A percentile compares a stretch with the other conserved stretches of the same genome.
Evolutionary conservation across 2,888 invertebrate species (phyloP).

Genomic region (Azorinus chamasolen): DNA sequence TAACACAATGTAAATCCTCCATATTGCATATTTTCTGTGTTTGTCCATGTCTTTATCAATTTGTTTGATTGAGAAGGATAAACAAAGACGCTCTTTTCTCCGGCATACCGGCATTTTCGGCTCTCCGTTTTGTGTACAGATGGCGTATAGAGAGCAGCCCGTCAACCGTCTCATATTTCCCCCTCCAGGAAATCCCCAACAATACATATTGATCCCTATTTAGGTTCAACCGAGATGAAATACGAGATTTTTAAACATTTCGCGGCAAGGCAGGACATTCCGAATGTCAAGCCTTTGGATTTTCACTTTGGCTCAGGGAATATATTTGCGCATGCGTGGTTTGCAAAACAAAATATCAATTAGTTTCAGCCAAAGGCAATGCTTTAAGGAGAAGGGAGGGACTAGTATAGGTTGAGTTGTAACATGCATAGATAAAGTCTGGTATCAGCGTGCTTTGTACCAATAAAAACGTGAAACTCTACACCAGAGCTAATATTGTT

Average conservation of each 20-base stretch:
- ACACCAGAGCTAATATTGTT: constrained; percentile 48
- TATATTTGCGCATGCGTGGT: constrained; percentile 56
- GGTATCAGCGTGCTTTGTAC: constrained; percentile 47
- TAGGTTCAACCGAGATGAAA: constrained; percentile 31
- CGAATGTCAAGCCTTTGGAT: not conserved
- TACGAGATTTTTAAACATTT: constrained; percentile 51
- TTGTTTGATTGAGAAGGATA: constrained; percentile 50
- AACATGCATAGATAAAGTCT: constrained; percentile 42
- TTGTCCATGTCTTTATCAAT: constrained; percentile 38
- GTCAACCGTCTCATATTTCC: constrained; percentile 50
- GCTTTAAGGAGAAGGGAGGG: constrained; percentile 42
- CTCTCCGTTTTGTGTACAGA: constrained; percentile 39
- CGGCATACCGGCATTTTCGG: constrained; percentile 35
- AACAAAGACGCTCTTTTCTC: constrained; percentile 41
- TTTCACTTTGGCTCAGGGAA: not conserved
- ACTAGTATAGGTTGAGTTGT: constrained; percentile 24
- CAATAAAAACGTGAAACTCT: constrained; percentile 52
- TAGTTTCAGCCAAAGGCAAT: constrained; percentile 16
- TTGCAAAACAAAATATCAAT: constrained; percentile 59
- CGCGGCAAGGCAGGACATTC: constrained; percentile 1
- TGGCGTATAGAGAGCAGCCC: constrained; percentile 41
- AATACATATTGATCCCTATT: constrained; percentile 58
- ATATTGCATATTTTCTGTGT: no score
- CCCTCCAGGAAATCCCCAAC: constrained; percentile 37
- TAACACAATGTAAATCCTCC: not conserved